Evolutionary conservation across 1,140 invertebrate genomes (phyloP).

Genomic region (Drosophila elegans): DNA sequence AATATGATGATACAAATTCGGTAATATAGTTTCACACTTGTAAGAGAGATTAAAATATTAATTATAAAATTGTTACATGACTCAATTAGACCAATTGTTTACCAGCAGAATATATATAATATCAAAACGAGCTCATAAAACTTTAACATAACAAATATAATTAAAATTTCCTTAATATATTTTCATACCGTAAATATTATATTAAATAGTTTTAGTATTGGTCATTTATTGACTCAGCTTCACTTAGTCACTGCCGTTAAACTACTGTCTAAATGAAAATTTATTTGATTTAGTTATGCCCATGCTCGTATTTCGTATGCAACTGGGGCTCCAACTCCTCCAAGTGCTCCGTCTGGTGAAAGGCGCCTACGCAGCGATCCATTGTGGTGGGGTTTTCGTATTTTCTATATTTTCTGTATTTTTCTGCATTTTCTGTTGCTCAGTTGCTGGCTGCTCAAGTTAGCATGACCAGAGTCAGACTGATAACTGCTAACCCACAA

Average conservation of each 20-base stretch:
- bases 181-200: too few relatives aligned
- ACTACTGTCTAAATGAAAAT: background rate
- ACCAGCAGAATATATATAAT: too few relatives aligned
- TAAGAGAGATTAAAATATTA: too few relatives aligned
- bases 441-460: constrained; percentile 40
- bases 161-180: too few relatives aligned
- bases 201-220: too few relatives aligned
- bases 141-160: too few relatives aligned
- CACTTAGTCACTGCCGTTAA: background rate
- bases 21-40: too few relatives aligned
- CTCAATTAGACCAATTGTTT: too few relatives aligned
- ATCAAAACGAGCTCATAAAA: too few relatives aligned
- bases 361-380: constrained; percentile 71
- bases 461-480: constrained; percentile 66
- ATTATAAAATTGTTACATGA: too few relatives aligned
- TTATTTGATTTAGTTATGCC: constrained; percentile 13
- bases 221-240: background rate
- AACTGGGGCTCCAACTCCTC: constrained; percentile 18
- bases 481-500: constrained; percentile 73
- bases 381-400: constrained; percentile 4
- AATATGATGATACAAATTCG: too few relatives aligned
- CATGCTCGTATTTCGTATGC: constrained; percentile 28
- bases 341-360: constrained; percentile 59
- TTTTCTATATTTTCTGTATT: background rate
- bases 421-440: constrained; percentile 1